These are phyloP conservation scores for Dinocampus coccinellae DNA, from an alignment of 2,888 invertebrate species.

Conservation along the genomic window DNA sequence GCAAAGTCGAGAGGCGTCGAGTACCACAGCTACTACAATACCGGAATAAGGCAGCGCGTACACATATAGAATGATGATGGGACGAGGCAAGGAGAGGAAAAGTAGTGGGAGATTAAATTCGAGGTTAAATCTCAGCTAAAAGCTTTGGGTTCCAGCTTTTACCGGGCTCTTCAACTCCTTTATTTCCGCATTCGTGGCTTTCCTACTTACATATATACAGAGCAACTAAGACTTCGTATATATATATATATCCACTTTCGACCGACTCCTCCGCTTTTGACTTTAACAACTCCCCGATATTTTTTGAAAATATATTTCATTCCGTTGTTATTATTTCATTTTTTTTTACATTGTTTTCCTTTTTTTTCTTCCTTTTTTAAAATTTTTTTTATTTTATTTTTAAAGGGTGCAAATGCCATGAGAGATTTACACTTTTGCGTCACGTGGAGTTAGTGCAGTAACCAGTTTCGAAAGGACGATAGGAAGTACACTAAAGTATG, in stretches of 20 bases:
- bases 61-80: neutral
- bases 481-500: neutral
- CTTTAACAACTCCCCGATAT: neutral
- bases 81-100: neutral
- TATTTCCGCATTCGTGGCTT: constrained; percentile 19
- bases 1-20: constrained; percentile 8
- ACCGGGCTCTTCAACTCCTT: constrained; percentile 19
- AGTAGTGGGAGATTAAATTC: constrained; percentile 28
- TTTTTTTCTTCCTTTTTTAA: neutral
- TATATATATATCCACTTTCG: neutral
- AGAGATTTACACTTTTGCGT: constrained; percentile 40
- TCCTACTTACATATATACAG: neutral
- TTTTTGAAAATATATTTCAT: neutral
- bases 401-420: constrained; percentile 27
- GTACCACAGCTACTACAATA: neutral
- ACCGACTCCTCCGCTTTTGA: neutral
- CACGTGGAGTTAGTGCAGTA: constrained; percentile 11
- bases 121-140: constrained; percentile 42
- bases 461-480: neutral
- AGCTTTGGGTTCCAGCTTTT: constrained; percentile 35
- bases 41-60: neutral
- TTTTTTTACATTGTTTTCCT: neutral
- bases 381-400: constrained; percentile 14
- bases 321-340: neutral
- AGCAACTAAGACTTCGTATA: constrained; percentile 5